Percentiles rank a stretch among this genome's conserved stretches.
Evolutionary conservation across 2,797 vertebrate genomes (phyloP).

Genomic region (Dermochelys coriacea): DNA sequence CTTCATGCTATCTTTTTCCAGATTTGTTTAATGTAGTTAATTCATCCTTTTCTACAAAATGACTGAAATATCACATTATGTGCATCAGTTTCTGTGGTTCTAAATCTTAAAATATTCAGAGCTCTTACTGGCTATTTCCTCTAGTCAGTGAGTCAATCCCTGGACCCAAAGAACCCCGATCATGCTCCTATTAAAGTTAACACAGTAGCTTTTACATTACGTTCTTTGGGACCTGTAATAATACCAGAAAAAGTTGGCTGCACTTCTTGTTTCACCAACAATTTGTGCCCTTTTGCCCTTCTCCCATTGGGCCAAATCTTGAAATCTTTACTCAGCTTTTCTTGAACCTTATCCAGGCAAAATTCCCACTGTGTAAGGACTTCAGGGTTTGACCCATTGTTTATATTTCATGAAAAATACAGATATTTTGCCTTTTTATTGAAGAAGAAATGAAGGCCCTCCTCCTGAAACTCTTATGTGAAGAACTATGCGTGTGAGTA

Average conservation of each 20-base stretch:
- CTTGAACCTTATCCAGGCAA: constrained; percentile 23
- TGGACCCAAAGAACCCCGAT: constrained; percentile 15
- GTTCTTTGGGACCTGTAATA: not conserved
- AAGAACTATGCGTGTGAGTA: not conserved
- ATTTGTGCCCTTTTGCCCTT: not conserved
- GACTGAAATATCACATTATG: not conserved
- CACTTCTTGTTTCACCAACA: not conserved
- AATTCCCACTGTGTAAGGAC: not conserved
- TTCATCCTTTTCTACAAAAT: not conserved
- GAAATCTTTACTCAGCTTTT: not conserved
- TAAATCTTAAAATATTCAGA: constrained; percentile 45
- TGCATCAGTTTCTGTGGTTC: not conserved
- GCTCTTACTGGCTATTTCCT: not conserved
- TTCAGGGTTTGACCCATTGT: not conserved
- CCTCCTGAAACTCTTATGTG: not conserved
- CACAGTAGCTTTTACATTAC: constrained; percentile 1
- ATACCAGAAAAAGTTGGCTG: constrained; percentile 13
- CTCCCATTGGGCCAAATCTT: not conserved
- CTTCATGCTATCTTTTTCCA: constrained; percentile 7
- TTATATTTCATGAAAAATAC: not conserved
- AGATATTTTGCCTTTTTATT: not conserved
- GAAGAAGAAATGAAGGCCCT: not conserved
- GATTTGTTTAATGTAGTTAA: constrained; percentile 54
- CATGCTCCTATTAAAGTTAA: constrained; percentile 40
- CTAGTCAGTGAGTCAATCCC: not conserved